Conservation (phyloP, 1,140 invertebrate genomes). For the Rhynchophorus ferrugineus region DNA sequence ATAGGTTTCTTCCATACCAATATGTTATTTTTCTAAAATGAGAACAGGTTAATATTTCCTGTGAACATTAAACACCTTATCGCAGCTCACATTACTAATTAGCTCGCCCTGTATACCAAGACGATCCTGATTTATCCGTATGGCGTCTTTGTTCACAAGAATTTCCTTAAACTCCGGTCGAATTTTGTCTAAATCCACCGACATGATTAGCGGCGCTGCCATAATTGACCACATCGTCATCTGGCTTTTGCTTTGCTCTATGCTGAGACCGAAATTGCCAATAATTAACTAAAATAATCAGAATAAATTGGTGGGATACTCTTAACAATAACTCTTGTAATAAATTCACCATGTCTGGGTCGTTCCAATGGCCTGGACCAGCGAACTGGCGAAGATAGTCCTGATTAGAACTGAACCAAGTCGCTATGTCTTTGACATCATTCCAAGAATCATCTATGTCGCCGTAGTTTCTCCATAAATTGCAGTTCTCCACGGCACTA, state of each 20-base stretch:
- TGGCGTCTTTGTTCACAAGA: constrained; percentile 64
- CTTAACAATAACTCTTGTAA: neutral
- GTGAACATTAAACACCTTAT: neutral
- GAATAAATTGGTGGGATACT: constrained; percentile 1
- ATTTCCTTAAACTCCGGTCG: constrained; percentile 64
- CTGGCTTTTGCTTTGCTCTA: constrained; percentile 74
- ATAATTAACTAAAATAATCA: constrained; percentile 55
- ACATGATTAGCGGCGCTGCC: constrained; percentile 85
- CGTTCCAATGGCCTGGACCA: constrained; percentile 83
- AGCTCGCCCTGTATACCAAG: constrained; percentile 44
- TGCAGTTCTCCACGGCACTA: constrained; percentile 62
- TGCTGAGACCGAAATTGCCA: constrained; percentile 78
- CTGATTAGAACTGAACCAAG: constrained; percentile 71
- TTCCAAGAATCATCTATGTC: constrained; percentile 77
- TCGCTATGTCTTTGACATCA: constrained; percentile 62
- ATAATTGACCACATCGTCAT: constrained; percentile 88
- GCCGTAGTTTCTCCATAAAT: constrained; percentile 80
- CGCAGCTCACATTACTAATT: constrained; percentile 17
- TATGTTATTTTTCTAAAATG: constrained; percentile 39
- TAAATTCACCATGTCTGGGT: constrained; percentile 73
- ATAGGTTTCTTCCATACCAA: constrained; percentile 44
- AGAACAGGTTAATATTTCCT: neutral
- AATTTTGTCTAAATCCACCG: constrained; percentile 71
- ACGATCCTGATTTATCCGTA: constrained; percentile 78
- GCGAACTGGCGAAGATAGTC: constrained; percentile 59